Percentiles rank a stretch among this genome's conserved stretches.
Conservation (phyloP, 2,113 vertebrate genomes). For the Enhydra lutris region DNA sequence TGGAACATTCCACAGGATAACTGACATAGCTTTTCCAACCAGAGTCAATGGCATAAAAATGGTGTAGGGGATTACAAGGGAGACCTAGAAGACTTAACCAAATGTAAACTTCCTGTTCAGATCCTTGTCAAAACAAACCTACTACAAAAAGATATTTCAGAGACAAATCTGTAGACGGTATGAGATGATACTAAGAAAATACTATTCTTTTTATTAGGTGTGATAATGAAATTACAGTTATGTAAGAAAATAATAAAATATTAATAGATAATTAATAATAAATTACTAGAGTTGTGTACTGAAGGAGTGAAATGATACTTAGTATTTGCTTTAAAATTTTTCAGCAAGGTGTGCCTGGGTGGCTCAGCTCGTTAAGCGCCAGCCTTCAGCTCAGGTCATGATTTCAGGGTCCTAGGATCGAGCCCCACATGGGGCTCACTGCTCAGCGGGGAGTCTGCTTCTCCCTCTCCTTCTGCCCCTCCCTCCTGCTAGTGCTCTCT, state of each 20-base stretch:
- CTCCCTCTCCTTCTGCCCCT: not conserved
- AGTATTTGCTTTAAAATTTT: constrained; percentile 11
- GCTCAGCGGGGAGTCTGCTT: not conserved
- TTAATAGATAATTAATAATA: not conserved
- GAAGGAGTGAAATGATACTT: not conserved
- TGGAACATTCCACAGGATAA: not conserved
- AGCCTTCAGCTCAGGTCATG: not conserved
- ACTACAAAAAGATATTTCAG: not conserved
- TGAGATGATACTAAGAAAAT: not conserved
- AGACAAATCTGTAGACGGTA: not conserved
- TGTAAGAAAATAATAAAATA: not conserved
- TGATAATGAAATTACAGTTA: not conserved
- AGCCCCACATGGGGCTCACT: not conserved
- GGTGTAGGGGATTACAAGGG: not conserved
- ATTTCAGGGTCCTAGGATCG: not conserved
- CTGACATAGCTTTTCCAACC: not conserved
- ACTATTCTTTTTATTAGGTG: not conserved
- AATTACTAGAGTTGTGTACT: not conserved
- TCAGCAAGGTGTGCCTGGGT: not conserved
- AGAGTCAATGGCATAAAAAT: not conserved
- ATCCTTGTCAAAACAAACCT: not conserved
- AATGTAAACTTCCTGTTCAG: not conserved
- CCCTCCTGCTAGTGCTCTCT: not conserved
- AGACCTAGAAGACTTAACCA: not conserved
- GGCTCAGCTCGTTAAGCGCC: not conserved